These are phyloP conservation scores for Phania funesta DNA, from an alignment of 2,888 invertebrate genomes.

Conservation along the genomic window DNA sequence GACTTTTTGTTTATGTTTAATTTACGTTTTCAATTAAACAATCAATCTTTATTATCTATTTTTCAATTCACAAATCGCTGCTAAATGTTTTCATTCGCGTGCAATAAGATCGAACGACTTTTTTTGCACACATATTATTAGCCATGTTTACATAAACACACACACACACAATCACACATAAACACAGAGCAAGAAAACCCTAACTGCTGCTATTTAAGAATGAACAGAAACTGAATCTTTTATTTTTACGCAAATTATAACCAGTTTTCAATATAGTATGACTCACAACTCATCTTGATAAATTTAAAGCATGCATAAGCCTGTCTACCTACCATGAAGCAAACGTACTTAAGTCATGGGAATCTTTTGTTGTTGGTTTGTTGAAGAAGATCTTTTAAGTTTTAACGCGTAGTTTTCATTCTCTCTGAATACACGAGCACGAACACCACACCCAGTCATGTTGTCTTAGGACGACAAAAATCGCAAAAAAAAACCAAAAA, in stretches of 20 bases:
- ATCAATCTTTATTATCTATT: too few relatives aligned
- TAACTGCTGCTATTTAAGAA: slow-evolving; percentile 14
- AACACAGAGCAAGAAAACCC: neutral
- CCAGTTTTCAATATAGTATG: slow-evolving; percentile 46
- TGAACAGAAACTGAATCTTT: slow-evolving; percentile 26
- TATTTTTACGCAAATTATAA: slow-evolving; percentile 17
- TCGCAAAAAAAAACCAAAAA: slow-evolving; percentile 7
- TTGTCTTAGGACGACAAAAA: slow-evolving; percentile 26
- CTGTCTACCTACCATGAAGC: neutral
- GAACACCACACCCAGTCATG: slow-evolving; percentile 38
- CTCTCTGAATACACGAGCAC: slow-evolving; percentile 9
- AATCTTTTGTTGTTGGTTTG: slow-evolving; percentile 30
- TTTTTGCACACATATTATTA: neutral
- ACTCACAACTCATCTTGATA: slow-evolving; percentile 11
- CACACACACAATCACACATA: neutral
- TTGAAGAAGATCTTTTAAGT: slow-evolving; percentile 44
- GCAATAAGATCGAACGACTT: too few relatives aligned
- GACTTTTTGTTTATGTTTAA: too few relatives aligned
- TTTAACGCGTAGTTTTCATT: slow-evolving; percentile 50
- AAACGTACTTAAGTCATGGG: slow-evolving; percentile 40
- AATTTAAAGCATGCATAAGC: slow-evolving; percentile 35
- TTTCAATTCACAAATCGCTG: too few relatives aligned
- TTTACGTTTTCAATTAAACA: too few relatives aligned
- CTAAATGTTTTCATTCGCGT: too few relatives aligned
- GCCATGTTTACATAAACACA: neutral